Percentiles rank a stretch among this genome's conserved stretches.
These are phyloP conservation scores for Suillia variegata DNA, from an alignment of 2,888 invertebrate genomes.

Conservation along the genomic window DNA sequence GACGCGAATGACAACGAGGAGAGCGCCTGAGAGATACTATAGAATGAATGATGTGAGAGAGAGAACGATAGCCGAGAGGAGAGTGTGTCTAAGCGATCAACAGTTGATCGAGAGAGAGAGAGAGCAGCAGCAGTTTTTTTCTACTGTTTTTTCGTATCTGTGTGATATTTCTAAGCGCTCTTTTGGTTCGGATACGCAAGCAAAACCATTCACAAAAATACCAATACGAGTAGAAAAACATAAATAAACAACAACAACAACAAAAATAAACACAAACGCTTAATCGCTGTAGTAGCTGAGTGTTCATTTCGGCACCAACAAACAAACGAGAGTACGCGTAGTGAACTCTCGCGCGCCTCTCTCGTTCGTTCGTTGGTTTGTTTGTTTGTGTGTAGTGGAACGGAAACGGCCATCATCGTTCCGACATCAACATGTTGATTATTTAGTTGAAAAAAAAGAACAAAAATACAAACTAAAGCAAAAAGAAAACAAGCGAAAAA, in stretches of 20 bases:
- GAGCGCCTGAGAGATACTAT: constrained; percentile 14
- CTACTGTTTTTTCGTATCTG: too few species aligned
- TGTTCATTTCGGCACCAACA: too few species aligned
- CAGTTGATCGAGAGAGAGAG: constrained; percentile 27
- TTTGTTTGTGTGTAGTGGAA: constrained; percentile 34
- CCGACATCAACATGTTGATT: constrained; percentile 49
- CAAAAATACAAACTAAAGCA: constrained; percentile 27
- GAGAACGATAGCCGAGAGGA: constrained; percentile 7
- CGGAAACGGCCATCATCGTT: constrained; percentile 60
- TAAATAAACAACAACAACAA: too few species aligned
- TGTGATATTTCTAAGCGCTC: too few species aligned
- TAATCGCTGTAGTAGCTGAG: too few species aligned
- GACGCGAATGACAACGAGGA: constrained; percentile 35
- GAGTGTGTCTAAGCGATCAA: too few species aligned
- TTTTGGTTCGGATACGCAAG: constrained; percentile 28
- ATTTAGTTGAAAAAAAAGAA: constrained; percentile 39
- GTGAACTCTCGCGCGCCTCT: too few species aligned
- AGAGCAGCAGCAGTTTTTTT: constrained; percentile 21
- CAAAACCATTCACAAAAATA: constrained; percentile 50
- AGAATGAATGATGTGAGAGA: too few species aligned
- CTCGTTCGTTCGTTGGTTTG: too few species aligned
- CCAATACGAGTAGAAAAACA: constrained; percentile 18
- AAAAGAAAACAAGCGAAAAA: too few species aligned
- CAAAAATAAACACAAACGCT: too few species aligned
- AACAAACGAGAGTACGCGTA: constrained; percentile 7